Evolutionary conservation across 2,888 invertebrate species (phyloP).

Genomic region (Galeopsomyia nigrocyanea): DNA sequence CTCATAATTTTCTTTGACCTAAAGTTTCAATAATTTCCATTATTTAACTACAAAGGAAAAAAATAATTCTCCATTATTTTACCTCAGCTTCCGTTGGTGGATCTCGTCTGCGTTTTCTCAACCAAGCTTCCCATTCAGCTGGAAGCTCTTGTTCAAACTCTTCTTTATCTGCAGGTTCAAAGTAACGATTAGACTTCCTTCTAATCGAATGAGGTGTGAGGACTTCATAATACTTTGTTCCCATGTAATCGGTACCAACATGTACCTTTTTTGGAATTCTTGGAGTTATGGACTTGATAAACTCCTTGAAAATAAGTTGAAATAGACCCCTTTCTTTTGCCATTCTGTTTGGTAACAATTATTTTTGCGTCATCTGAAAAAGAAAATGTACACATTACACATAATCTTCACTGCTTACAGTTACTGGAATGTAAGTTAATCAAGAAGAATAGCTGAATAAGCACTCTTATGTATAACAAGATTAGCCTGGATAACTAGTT

Average conservation of each 20-base stretch:
- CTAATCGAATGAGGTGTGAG: conserved; percentile 47
- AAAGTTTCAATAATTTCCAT: background rate
- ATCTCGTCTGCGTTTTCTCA: conserved; percentile 74
- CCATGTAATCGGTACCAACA: conserved; percentile 83
- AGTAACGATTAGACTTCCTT: conserved; percentile 79
- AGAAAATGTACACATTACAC: too few species aligned
- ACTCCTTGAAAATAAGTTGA: conserved; percentile 72
- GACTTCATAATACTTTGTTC: conserved; percentile 85
- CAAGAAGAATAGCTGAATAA: too few species aligned
- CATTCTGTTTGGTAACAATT: conserved; percentile 51
- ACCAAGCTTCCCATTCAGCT: conserved; percentile 91
- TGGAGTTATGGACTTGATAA: conserved; percentile 75
- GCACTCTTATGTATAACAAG: too few species aligned
- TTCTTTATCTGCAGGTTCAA: conserved; percentile 77
- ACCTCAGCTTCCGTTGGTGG: conserved; percentile 84
- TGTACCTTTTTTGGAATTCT: conserved; percentile 61
- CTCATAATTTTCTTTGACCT: conserved; percentile 74
- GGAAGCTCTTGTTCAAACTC: conserved; percentile 82
- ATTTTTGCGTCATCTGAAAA: conserved; percentile 25
- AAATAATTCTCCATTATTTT: background rate
- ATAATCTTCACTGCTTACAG: too few species aligned
- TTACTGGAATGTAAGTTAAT: too few species aligned
- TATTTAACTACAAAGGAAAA: too few species aligned
- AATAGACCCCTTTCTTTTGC: conserved; percentile 58
- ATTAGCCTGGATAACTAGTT: too few species aligned